Conservation (phyloP, 1,140 invertebrate species). For the Diorhabda sublineata region DNA sequence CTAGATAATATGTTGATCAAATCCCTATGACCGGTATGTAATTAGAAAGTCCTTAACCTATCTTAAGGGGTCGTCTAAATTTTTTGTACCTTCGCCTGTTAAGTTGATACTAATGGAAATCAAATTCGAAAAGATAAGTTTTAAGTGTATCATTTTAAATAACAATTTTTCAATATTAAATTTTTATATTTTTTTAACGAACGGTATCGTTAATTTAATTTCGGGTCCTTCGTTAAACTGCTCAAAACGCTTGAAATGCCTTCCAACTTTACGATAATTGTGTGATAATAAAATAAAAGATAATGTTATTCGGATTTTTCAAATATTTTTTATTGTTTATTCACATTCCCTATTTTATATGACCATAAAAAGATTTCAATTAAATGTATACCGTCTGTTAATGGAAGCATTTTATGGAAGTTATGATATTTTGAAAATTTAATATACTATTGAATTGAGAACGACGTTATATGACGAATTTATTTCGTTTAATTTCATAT, state of each 20-base stretch:
- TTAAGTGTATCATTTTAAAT: too few relatives aligned
- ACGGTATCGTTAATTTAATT: constrained; percentile 28
- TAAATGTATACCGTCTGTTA: neutral
- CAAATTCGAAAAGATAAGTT: too few relatives aligned
- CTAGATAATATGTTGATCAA: too few relatives aligned
- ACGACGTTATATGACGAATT: too few relatives aligned
- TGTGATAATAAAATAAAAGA: constrained; percentile 35
- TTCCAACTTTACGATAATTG: constrained; percentile 39
- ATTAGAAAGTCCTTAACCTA: too few relatives aligned
- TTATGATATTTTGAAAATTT: constrained; percentile 1
- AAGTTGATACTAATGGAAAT: too few relatives aligned
- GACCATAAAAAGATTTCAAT: constrained; percentile 3
- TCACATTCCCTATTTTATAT: constrained; percentile 30
- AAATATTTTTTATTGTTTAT: constrained; percentile 28
- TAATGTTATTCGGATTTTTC: constrained; percentile 33
- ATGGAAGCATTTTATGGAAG: constrained; percentile 1
- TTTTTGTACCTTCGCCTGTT: too few relatives aligned
- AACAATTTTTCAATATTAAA: too few relatives aligned
- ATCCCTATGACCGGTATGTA: too few relatives aligned
- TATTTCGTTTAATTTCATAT: too few relatives aligned
- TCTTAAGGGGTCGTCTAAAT: too few relatives aligned
- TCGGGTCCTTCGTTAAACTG: constrained; percentile 33
- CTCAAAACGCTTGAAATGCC: constrained; percentile 35
- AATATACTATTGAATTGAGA: neutral
- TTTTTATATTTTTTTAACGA: neutral